These are phyloP conservation scores for Phymastichus coffea DNA, from an alignment of 1,140 invertebrate species.

Conservation along the genomic window DNA sequence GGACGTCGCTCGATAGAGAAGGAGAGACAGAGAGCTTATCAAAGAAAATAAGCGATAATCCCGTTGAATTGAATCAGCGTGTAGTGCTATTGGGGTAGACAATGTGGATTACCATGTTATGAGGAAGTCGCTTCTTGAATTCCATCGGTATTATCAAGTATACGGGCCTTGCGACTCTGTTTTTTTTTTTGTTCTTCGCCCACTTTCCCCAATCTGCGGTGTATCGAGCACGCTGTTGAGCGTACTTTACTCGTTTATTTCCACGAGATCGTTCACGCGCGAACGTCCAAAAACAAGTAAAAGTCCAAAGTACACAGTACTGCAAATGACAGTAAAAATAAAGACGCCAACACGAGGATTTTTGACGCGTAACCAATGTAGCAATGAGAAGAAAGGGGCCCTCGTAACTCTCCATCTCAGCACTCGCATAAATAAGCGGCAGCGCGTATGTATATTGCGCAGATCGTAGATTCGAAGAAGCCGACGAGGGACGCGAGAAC, in stretches of 20 bases:
- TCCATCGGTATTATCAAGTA: not conserved
- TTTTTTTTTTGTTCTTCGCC: not conserved
- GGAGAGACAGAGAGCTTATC: not conserved
- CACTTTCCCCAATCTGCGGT: no score
- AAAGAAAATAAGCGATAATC: conserved; percentile 11
- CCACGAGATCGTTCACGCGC: no score
- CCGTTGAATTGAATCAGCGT: conserved; percentile 1
- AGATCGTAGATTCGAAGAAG: not conserved
- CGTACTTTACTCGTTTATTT: no score
- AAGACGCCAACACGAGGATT: no score
- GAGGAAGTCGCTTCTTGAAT: not conserved
- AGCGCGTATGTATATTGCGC: no score
- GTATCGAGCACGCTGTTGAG: no score
- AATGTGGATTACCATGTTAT: conserved; percentile 3
- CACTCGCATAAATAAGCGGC: no score
- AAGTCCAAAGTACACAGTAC: not conserved
- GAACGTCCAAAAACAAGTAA: not conserved
- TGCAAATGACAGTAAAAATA: not conserved
- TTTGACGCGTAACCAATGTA: no score
- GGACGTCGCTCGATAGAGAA: no score
- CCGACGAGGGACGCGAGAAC: conserved; percentile 15
- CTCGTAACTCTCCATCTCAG: no score
- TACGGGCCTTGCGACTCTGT: not conserved
- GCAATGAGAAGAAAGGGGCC: no score
- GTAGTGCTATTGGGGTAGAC: not conserved